Percentiles rank a stretch among this genome's conserved stretches.
Conservation (phyloP, 2,113 vertebrate genomes). For the Penelope pileata region DNA sequence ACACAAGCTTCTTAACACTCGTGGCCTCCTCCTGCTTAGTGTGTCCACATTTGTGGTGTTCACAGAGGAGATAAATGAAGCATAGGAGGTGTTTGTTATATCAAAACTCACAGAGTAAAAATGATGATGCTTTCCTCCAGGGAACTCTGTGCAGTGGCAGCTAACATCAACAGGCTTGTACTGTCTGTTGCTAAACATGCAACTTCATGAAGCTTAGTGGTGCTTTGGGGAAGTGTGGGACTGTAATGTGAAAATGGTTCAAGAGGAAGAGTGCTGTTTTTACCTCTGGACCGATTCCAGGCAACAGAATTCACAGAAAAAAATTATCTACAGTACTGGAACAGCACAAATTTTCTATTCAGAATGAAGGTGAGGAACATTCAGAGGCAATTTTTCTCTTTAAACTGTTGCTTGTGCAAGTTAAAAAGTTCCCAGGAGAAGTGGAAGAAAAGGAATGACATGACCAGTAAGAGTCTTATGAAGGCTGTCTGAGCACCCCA, state of each 20-base stretch:
- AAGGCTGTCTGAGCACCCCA: background rate
- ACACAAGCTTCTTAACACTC: background rate
- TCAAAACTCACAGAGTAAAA: background rate
- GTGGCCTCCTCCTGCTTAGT: fast-evolving
- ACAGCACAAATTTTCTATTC: background rate
- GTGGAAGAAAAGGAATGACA: background rate
- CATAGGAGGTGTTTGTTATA: background rate
- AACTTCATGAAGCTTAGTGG: background rate
- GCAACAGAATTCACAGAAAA: background rate
- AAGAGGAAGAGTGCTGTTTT: background rate
- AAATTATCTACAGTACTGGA: background rate
- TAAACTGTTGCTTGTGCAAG: background rate
- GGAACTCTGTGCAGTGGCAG: background rate
- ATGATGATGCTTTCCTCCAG: background rate
- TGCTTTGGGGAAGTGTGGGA: background rate
- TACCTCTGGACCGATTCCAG: background rate
- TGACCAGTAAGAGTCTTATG: background rate
- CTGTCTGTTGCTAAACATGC: background rate
- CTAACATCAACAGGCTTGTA: constrained; percentile 8
- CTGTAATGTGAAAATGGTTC: background rate
- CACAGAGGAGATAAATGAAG: background rate
- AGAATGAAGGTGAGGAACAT: background rate
- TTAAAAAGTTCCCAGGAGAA: background rate
- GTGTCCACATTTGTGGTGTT: background rate
- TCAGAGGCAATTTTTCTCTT: background rate